Evolutionary conservation across 2,888 invertebrate species (phyloP).

Genomic region (Prenolepis imparis): DNA sequence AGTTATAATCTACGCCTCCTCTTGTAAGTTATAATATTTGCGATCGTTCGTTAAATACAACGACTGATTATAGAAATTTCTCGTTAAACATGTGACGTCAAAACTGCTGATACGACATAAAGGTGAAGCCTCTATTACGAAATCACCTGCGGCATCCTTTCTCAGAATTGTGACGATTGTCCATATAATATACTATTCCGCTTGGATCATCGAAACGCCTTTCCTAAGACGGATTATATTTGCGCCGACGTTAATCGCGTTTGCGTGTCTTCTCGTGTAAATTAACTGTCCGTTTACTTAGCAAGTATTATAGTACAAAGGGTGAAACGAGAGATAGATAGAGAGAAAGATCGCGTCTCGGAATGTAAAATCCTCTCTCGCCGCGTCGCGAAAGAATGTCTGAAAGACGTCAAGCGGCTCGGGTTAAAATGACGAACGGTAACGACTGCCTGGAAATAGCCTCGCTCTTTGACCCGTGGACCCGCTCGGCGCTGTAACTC

Average conservation of each 20-base stretch:
- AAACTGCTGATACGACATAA: constrained; percentile 8
- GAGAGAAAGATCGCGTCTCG: background rate
- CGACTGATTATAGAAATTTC: constrained; percentile 2
- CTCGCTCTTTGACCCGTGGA: constrained; percentile 61
- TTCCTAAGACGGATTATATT: constrained; percentile 23
- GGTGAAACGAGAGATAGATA: background rate
- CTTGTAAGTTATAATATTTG: constrained; percentile 12
- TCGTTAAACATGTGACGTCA: constrained; percentile 36
- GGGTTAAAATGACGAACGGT: constrained; percentile 50
- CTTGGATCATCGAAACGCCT: constrained; percentile 13
- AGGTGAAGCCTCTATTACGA: constrained; percentile 19
- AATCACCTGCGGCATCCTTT: constrained; percentile 34
- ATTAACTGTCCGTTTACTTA: constrained; percentile 43
- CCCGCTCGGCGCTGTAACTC: constrained; percentile 53
- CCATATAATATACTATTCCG: background rate
- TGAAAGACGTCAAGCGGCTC: constrained; percentile 21
- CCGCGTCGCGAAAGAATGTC: background rate
- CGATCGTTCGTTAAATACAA: constrained; percentile 26
- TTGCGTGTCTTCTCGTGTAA: constrained; percentile 26
- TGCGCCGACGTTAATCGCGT: constrained; percentile 21
- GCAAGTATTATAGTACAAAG: background rate
- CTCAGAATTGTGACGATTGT: constrained; percentile 37
- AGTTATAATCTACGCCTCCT: constrained; percentile 2
- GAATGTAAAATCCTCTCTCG: constrained; percentile 15
- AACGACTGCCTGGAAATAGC: constrained; percentile 57